Conservation (phyloP, 2,797 vertebrate species). For the Eulemur coronatus region DNA sequence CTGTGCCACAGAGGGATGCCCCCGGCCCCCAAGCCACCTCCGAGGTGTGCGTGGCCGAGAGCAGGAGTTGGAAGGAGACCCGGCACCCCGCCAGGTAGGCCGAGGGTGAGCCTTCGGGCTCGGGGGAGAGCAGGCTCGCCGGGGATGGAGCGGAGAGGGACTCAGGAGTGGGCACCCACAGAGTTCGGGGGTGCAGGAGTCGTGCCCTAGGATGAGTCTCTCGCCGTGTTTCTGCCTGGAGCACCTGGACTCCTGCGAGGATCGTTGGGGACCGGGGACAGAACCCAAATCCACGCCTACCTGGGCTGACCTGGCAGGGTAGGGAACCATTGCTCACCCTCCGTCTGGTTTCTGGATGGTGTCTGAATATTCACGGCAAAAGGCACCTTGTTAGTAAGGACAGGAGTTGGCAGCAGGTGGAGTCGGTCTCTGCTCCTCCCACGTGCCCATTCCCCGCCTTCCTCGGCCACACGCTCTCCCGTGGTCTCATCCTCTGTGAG, state of each 20-base stretch:
- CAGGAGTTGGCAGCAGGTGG: background rate
- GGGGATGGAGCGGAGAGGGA: too few relatives aligned
- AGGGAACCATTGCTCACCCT: background rate
- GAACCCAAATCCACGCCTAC: background rate
- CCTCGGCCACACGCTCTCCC: rapidly evolving
- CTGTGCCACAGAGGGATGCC: too few relatives aligned
- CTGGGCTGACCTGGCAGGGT: background rate
- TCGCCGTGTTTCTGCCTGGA: background rate
- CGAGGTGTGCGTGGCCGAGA: background rate
- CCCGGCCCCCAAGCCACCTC: too few relatives aligned
- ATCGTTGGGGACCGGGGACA: background rate
- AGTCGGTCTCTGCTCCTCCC: too few relatives aligned
- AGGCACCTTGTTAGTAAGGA: too few relatives aligned
- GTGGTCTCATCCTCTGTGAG: rapidly evolving
- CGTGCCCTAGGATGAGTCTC: background rate
- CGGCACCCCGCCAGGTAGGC: rapidly evolving
- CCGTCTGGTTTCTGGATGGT: background rate
- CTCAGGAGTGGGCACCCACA: too few relatives aligned
- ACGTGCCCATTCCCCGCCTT: rapidly evolving
- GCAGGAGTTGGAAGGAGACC: background rate
- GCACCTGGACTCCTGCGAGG: too few relatives aligned
- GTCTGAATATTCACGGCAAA: too few relatives aligned
- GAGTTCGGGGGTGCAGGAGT: background rate
- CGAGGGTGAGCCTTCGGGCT: background rate
- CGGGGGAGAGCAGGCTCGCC: background rate